Evolutionary conservation across 2,888 invertebrate genomes (phyloP).

Genomic region (Dexiosoma caninum): DNA sequence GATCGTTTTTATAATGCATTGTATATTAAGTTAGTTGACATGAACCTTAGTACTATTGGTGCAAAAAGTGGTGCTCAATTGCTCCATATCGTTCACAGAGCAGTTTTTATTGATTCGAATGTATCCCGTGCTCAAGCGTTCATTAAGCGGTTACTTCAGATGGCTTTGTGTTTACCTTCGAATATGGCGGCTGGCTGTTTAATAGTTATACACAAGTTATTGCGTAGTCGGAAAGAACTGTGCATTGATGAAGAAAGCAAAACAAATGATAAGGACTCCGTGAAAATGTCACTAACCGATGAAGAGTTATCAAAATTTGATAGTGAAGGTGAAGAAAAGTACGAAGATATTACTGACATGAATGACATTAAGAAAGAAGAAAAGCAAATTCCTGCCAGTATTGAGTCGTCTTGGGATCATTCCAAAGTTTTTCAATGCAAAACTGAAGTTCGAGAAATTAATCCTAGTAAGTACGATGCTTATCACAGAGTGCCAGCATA

Average conservation of each 20-base stretch:
- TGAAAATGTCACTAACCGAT: slow-evolving; percentile 49
- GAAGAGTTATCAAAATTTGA: slow-evolving; percentile 74
- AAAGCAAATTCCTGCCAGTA: background rate
- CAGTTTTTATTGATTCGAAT: slow-evolving; percentile 88
- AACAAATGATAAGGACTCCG: slow-evolving; percentile 48
- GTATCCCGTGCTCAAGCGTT: slow-evolving; percentile 87
- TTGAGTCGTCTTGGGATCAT: slow-evolving; percentile 73
- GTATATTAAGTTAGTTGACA: slow-evolving; percentile 90
- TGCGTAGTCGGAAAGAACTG: slow-evolving; percentile 82
- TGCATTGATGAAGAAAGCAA: slow-evolving; percentile 52
- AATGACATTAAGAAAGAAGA: slow-evolving; percentile 46
- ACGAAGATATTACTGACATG: slow-evolving; percentile 70
- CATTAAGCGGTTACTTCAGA: slow-evolving; percentile 87
- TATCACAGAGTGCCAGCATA: slow-evolving; percentile 89
- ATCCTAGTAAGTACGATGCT: slow-evolving; percentile 81
- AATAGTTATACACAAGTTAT: slow-evolving; percentile 79
- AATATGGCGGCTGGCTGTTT: slow-evolving; percentile 90
- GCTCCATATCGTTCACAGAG: slow-evolving; percentile 91
- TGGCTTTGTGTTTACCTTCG: slow-evolving; percentile 85
- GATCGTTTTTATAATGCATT: slow-evolving; percentile 88
- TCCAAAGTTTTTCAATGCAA: slow-evolving; percentile 65
- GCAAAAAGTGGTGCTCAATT: slow-evolving; percentile 86
- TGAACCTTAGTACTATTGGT: slow-evolving; percentile 81
- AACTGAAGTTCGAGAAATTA: slow-evolving; percentile 66
- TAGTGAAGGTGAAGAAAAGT: slow-evolving; percentile 74